A percentile compares a stretch with the other conserved stretches of the same genome.
Conservation (phyloP, 2,113 vertebrate species). For the Carassius carassius region DNA sequence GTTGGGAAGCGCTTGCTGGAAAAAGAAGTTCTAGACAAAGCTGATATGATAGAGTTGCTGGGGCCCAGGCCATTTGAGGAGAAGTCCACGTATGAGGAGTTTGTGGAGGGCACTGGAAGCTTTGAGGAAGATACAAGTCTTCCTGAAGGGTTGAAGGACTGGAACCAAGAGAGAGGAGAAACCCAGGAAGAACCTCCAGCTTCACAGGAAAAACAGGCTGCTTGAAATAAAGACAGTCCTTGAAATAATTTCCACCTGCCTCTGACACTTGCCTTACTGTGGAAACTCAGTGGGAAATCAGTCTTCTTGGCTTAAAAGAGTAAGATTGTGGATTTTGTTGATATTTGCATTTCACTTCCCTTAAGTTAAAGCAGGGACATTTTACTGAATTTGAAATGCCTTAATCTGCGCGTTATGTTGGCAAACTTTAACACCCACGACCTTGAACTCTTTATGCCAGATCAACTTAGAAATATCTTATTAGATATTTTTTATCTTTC, state of each 20-base stretch:
- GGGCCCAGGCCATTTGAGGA: conserved; percentile 68
- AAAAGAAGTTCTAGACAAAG: conserved; percentile 73
- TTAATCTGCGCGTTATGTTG: conserved; percentile 10
- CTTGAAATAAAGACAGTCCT: conserved; percentile 36
- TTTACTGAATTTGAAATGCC: conserved; percentile 24
- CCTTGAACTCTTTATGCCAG: neutral
- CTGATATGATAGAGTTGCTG: conserved; percentile 67
- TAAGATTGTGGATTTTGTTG: neutral
- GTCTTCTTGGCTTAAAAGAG: neutral
- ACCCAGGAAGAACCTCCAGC: conserved; percentile 30
- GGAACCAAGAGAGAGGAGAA: conserved; percentile 60
- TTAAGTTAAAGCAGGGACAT: neutral
- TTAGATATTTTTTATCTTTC: neutral
- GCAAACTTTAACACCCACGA: neutral
- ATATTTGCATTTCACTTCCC: conserved; percentile 13
- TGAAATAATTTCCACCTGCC: neutral
- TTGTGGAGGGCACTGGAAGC: conserved; percentile 70
- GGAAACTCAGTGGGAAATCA: neutral
- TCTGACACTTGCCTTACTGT: neutral
- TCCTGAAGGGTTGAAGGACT: conserved; percentile 70
- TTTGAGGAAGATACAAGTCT: conserved; percentile 73
- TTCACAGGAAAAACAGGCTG: conserved; percentile 47
- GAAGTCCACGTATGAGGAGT: conserved; percentile 71
- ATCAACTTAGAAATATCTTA: neutral
- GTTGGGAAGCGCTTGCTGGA: conserved; percentile 70